Evolutionary conservation across 2,113 vertebrate genomes (phyloP), one percentile per base, ranked within the genome.

Genomic region (Cricetomys ansorgei): DNA sequence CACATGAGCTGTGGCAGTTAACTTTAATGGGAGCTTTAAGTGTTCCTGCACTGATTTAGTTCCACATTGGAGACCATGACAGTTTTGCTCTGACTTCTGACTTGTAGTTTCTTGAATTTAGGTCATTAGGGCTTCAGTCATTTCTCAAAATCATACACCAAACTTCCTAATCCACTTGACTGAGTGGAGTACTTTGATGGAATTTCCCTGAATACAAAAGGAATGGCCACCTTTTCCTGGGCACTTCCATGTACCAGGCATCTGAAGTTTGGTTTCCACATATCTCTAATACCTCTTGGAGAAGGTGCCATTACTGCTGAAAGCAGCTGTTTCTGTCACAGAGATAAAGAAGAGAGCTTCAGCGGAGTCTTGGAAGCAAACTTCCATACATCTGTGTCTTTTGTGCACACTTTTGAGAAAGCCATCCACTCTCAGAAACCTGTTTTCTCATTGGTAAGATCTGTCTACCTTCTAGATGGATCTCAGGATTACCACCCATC

Each of bases 281-380:
- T 13, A 2, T 19, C 40, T 64, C 21, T 17, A 31, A 7, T 43
- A 45, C 7, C 9, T 43, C 65, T 0, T 8, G 3, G 0, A 6
- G 67, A 37, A 7, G 57, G 3, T 2, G 0, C 76, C 21, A 10
- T 21, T n/a, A 10, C 16, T 43, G 4, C 1, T 1, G 17, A 62
- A 16, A 53, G 21, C 25, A 10, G 34, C 29, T 43, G 7, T 7
- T 13, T 17, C 8, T 6, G 10, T 31, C 7, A 0, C 0, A 7
- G 34, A 45, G 27, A 10, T 48, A 34, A 57, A 55, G 50, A 45
- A 6, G 25, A 9, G 1, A 81, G 50, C 23, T 10, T 34, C 11
- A 4, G 48, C 27, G 12, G 8, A 77, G 7, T 1, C 25, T 64
- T n/a, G 5, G 8, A 0, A 7, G 37, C 34, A 2, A 2, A 5